These are phyloP conservation scores for Sorex maritimensis DNA, from an alignment of 2,797 vertebrate genomes.

Conservation along the genomic window DNA sequence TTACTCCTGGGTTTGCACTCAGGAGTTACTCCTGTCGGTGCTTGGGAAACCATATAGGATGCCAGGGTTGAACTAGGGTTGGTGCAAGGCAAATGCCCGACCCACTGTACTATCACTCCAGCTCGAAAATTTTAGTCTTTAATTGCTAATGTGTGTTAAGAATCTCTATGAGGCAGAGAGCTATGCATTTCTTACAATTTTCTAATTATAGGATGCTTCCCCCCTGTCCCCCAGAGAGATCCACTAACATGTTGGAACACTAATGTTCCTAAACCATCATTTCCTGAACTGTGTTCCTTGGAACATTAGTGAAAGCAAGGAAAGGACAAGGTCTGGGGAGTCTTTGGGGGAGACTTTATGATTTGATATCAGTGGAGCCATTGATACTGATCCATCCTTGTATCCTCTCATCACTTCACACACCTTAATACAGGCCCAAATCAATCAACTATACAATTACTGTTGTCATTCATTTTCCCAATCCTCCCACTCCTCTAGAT, in stretches of 20 bases:
- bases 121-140: slow-evolving; percentile 22
- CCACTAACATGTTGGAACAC: neutral
- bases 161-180: slow-evolving; percentile 35
- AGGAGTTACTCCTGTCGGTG: too few relatives aligned
- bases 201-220: slow-evolving; percentile 53
- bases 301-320: neutral
- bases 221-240: neutral
- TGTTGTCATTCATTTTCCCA: slow-evolving; percentile 33
- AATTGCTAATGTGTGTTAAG: slow-evolving; percentile 28
- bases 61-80: too few relatives aligned
- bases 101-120: too few relatives aligned
- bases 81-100: too few relatives aligned
- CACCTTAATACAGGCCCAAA: neutral
- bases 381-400: neutral
- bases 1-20: too few relatives aligned
- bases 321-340: neutral
- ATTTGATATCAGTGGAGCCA: neutral
- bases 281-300: too few relatives aligned
- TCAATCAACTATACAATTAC: slow-evolving; percentile 26
- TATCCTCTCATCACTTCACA: slow-evolving; percentile 1
- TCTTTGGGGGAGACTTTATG: neutral
- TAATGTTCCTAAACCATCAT: neutral
- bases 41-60: too few relatives aligned
- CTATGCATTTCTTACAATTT: slow-evolving; percentile 37
- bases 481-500: neutral